These are phyloP conservation scores for Parazoanthus swiftii DNA, from an alignment of 92 coral and sea anemone genomes.

Conservation along the genomic window DNA sequence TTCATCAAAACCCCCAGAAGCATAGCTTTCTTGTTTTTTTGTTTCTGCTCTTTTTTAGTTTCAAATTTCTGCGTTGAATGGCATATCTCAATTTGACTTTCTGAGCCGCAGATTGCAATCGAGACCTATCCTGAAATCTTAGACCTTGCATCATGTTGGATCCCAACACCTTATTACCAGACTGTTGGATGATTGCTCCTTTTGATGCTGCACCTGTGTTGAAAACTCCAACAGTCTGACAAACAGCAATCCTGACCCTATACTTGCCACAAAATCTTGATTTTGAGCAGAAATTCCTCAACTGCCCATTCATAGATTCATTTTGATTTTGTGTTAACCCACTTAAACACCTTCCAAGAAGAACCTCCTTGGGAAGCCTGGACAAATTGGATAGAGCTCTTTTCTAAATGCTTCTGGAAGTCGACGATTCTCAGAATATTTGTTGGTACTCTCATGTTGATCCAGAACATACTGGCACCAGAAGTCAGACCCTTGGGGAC, in stretches of 20 bases:
- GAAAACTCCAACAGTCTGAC: slow-evolving; percentile 57
- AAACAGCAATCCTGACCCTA: slow-evolving; percentile 50
- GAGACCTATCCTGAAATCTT: slow-evolving; percentile 16
- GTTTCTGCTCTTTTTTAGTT: background rate
- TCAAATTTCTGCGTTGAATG: slow-evolving; percentile 14
- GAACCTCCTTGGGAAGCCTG: slow-evolving; percentile 50
- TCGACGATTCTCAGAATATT: slow-evolving; percentile 40
- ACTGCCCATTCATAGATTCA: background rate
- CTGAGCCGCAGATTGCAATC: background rate
- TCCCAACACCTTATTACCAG: background rate
- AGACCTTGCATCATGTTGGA: background rate
- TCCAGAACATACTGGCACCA: too few relatives aligned
- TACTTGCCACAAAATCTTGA: slow-evolving; percentile 59
- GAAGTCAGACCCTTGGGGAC: too few relatives aligned
- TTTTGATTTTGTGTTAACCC: slow-evolving; percentile 71
- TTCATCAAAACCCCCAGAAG: too few relatives aligned
- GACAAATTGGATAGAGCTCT: slow-evolving; percentile 42
- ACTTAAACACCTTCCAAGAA: slow-evolving; percentile 47
- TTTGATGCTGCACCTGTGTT: slow-evolving; percentile 65
- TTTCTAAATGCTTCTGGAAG: slow-evolving; percentile 48
- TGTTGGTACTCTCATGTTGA: background rate
- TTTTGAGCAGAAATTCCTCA: slow-evolving; percentile 58
- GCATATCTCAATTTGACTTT: slow-evolving; percentile 18
- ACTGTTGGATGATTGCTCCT: slow-evolving; percentile 35
- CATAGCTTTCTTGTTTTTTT: background rate